Evolutionary conservation across 1,140 invertebrate genomes (phyloP), one percentile per base, ranked within the genome.

Genomic region (Rhagoletis pomonella): DNA sequence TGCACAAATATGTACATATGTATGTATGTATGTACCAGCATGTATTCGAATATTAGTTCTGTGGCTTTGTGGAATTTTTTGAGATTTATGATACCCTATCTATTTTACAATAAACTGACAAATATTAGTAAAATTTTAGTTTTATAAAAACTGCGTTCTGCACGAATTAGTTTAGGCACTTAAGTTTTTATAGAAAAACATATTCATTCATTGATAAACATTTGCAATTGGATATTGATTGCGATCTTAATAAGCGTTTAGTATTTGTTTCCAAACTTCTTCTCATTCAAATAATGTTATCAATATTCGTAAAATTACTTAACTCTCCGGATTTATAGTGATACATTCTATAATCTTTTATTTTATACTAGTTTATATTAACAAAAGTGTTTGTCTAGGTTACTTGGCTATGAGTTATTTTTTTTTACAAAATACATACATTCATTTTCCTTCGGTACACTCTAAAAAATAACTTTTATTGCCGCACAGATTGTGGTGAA

Each of bases 231-330:
- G 3, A 89, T 90, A 90, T 89, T 91, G 90, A 85, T 88, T 88
- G 88, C 6, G 89, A 64, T 85, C 90, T 91, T 90, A 90, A 89
- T 55, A 67, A 67, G 64, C 64, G 64, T 42, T 29, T 67, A 29
- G 7, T 12, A 67, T 67, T 64, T 84, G 88, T 29, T 88, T 90
- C 84, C 90, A 91, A n/a, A 14, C 73, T 64, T 55, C 87, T 89
- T 89, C 90, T 91, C 7, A 59, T 85, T 85, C 29, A 29, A 62
- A 39, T 5, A 29, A 5, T 19, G 7, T 65, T 65, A 2, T 29
- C 64, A 29, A 39, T 65, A 65, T 65, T 29, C 29, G 29, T 9
- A 65, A 1, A 29, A 65, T n/a, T 39, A 19, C 10, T 42, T 29
- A 39, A 3, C 12, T 42, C 39, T 67, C 39, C 39, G 50, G 10